A percentile compares a stretch with the other conserved stretches of the same genome.
Conservation (phyloP, 2,113 vertebrate species). For the Gymnocephalus cernua region DNA sequence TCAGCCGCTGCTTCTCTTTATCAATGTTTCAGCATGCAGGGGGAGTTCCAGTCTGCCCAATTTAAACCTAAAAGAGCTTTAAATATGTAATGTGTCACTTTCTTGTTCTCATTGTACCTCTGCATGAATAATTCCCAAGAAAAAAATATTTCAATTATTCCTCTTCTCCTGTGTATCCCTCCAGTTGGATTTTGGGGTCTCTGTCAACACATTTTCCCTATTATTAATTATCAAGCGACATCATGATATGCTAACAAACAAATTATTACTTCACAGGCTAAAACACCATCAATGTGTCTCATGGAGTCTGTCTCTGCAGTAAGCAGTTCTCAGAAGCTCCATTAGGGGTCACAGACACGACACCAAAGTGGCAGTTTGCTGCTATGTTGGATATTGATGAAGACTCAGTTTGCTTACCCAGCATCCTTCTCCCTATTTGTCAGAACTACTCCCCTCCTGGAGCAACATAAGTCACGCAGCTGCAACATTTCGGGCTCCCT, state of each 20-base stretch:
- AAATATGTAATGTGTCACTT: not conserved
- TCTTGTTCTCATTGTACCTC: not conserved
- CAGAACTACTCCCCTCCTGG: conserved; percentile 53
- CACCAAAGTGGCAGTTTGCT: conserved; percentile 6
- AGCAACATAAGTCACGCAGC: conserved; percentile 70
- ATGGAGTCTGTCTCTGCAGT: conserved; percentile 13
- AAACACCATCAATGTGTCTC: conserved; percentile 13
- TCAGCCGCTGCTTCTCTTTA: not conserved
- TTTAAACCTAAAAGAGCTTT: not conserved
- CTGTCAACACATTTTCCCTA: not conserved
- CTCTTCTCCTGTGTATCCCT: not conserved
- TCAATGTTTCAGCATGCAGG: conserved; percentile 1
- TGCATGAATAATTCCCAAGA: conserved; percentile 3
- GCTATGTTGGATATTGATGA: conserved; percentile 62
- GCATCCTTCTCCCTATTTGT: conserved; percentile 71
- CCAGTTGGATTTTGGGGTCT: not conserved
- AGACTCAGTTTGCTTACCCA: conserved; percentile 70
- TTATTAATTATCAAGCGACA: not conserved
- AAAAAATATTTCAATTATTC: not conserved
- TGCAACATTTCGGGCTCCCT: conserved; percentile 52
- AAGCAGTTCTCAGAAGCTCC: conserved; percentile 40
- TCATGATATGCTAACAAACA: conserved; percentile 2
- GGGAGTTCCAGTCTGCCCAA: not conserved
- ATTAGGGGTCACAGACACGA: conserved; percentile 65
- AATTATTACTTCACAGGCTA: conserved; percentile 12